Evolutionary conservation across 2,113 vertebrate genomes (phyloP), one percentile per base, ranked within the genome.

Genomic region (Mohoua ochrocephala): DNA sequence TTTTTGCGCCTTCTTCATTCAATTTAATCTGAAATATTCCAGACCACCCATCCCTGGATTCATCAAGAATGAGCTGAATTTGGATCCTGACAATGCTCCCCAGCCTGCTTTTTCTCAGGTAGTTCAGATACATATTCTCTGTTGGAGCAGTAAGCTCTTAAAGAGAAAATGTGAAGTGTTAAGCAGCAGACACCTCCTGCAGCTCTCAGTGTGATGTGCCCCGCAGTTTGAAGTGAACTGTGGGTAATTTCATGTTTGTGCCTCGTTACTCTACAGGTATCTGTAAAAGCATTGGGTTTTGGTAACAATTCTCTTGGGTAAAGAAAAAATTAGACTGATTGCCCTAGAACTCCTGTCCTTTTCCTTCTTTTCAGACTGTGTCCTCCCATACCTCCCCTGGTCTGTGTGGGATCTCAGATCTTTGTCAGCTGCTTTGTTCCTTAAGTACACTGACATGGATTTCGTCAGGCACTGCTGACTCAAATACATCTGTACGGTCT

Each of bases 371-470:
- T 64, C 57, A 56, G 56, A 14, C 15, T 20, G 3, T 11, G 18
- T 71, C 35, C 22, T 75, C 16, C 6, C 1, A 28, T 39, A 45
- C 27, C 47, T 84, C 47, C 52, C 20, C 7, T 41, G n/a, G 24
- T 76, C 57, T 80, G 20, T 54, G 52, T 52, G 73, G 63, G 69
- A 91, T 71, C 69, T 70, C 69, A 68, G 64, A 75, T 79, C 54
- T 8, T 53, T 84, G 57, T 95, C 90, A 92, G 74, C 33, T 92
- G 49, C 68, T 84, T 82, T 78, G 61, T 64, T 92, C 60, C 80
- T 82, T 91, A 95, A 94, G 91, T 95, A 69, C 53, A 23, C 27
- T 33, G 77, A 52, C 77, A 87, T 95, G 89, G 93, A 68, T 84
- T 95, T 95, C 1, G 0, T 96, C 94, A 95, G 70, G 24, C 61